Base-by-base conservation (phyloP, 2,888 invertebrate species). In the Oscheius sp. region DNA sequence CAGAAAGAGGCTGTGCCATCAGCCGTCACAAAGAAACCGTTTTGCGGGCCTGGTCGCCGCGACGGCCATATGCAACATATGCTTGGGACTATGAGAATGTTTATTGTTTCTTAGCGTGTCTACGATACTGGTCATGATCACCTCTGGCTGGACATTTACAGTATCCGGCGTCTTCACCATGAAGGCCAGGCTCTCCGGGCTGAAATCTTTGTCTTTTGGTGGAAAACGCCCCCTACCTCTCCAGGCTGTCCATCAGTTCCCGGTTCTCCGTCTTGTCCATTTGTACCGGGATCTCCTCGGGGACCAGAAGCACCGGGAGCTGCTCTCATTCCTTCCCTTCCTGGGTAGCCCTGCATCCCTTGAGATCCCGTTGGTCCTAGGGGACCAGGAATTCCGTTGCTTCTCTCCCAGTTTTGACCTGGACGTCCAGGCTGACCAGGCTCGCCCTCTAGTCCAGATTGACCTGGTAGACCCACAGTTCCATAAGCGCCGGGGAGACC, bases 141-240 rank as follows among this genome's bases (percentile, higher is more conserved):
- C 53, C 53, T 29, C 80, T 58, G 10, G 72, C 37, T 33, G 80
- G 80, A 53, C 80, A 80, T 29, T 80, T 78, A 63, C 80, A 80
- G 76, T 80, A 80, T 33, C 78, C 78, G 1, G 78, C 77, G 37
- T 80, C 80, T 57, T 76, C 73, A 70, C 80, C 80, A 0, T 77
- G 78, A 11, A 33, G 32, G 32, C 80, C 79, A 76, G 75, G 71
- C 11, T 53, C 42, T 42, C 42, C 42, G 3, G 42, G 42, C 42
- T 53, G 53, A 0, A 13, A 53, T 9, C 29, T 53, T 11, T 21
- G 21, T 21, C 21, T 21, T 21, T 21, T 21, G 21, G 21, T 21
- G 21, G 21, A 21, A 21, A 21, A 21, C 21, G 21, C n/a, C n/a
- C n/a, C n/a, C n/a, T 53, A 21, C 29, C n/a, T 53, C 53, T 53